Evolutionary conservation across 2,113 vertebrate genomes (phyloP).

Genomic region (human (Homo sapiens)): DNA sequence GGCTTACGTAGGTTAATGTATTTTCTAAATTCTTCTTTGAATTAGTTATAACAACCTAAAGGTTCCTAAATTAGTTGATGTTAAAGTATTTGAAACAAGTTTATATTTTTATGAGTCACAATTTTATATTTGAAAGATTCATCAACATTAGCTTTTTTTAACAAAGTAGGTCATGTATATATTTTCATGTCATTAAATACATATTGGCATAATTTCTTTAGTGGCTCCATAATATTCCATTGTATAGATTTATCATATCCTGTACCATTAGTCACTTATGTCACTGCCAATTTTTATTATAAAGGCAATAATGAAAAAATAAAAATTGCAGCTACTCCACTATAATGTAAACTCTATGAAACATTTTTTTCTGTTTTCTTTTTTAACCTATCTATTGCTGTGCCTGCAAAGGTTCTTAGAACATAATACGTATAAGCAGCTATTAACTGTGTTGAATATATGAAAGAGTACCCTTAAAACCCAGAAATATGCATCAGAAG

Average conservation of each 20-base stretch:
- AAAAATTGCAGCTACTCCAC: neutral
- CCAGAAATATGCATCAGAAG: neutral
- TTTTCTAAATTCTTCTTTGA: neutral
- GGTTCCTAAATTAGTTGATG: neutral
- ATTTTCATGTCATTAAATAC: no score
- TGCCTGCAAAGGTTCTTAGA: neutral
- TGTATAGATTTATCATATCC: no score
- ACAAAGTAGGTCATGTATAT: no score
- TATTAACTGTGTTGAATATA: neutral
- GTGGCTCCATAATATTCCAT: no score
- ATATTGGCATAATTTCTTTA: neutral
- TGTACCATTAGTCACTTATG: neutral
- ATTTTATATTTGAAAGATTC: neutral
- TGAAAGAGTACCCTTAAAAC: neutral
- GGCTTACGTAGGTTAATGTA: neutral
- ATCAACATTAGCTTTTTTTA: neutral
- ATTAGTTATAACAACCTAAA: neutral
- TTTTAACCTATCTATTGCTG: neutral
- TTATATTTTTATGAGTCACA: neutral
- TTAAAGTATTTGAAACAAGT: neutral
- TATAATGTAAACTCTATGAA: neutral
- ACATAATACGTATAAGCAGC: no score
- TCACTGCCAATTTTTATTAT: neutral
- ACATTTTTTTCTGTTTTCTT: no score
- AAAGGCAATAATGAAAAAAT: neutral